Evolutionary conservation across 2,113 vertebrate genomes (phyloP).

Genomic region (Cephalopholis sonnerati): DNA sequence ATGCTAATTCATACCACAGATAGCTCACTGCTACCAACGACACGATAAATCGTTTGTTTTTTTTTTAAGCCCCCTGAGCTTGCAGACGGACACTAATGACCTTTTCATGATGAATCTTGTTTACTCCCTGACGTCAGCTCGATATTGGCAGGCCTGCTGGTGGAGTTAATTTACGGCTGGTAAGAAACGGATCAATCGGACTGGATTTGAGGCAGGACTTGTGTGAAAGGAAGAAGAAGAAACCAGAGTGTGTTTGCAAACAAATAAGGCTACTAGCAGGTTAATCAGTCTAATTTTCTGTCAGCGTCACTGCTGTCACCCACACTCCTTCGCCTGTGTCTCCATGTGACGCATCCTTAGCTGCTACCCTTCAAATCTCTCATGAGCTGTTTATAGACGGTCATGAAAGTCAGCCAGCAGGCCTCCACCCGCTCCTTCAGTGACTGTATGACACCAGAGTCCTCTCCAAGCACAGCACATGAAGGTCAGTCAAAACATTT

Average conservation of each 20-base stretch:
- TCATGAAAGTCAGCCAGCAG: slow-evolving; percentile 49
- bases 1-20: neutral
- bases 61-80: slow-evolving; percentile 11
- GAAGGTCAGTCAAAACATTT: slow-evolving; percentile 23
- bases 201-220: slow-evolving; percentile 1
- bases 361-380: slow-evolving; percentile 47
- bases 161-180: slow-evolving; percentile 22
- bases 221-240: no score
- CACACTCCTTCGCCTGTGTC: neutral
- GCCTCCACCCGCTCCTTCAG: slow-evolving; percentile 27
- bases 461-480: slow-evolving; percentile 23
- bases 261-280: neutral
- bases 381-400: slow-evolving; percentile 54
- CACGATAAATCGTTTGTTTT: neutral
- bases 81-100: slow-evolving; percentile 39
- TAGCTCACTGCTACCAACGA: neutral
- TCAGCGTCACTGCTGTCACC: neutral
- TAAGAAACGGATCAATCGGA: slow-evolving; percentile 29
- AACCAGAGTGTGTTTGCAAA: neutral
- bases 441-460: slow-evolving; percentile 38
- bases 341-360: slow-evolving; percentile 27
- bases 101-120: slow-evolving; percentile 60
- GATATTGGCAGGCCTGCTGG: slow-evolving; percentile 30
- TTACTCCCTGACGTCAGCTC: slow-evolving; percentile 34
- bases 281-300: neutral